Conservation (phyloP, 1,140 invertebrate species). For the Rhagoletis pomonella region DNA sequence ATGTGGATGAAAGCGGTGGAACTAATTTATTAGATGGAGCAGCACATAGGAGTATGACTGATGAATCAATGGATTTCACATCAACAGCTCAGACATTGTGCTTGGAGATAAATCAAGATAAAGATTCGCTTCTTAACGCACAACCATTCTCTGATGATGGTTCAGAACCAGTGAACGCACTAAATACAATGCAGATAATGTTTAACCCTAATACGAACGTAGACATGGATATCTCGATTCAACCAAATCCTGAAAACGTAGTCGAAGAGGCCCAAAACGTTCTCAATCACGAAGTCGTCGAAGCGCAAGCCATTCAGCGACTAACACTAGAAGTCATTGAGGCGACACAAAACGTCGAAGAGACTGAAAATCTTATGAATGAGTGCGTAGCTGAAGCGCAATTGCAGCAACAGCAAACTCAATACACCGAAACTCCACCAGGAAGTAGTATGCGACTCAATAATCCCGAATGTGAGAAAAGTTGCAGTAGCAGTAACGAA, state of each 20-base stretch:
- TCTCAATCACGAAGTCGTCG: constrained; percentile 66
- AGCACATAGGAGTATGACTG: not conserved
- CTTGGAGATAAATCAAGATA: not conserved
- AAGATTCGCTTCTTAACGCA: constrained; percentile 36
- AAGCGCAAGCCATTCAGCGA: constrained; percentile 8
- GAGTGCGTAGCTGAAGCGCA: constrained; percentile 55
- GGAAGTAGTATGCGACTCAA: not conserved
- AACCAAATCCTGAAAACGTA: not conserved
- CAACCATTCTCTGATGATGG: constrained; percentile 19
- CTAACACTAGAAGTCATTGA: not conserved
- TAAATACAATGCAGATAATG: not conserved
- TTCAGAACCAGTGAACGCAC: too few relatives aligned
- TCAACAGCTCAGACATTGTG: not conserved
- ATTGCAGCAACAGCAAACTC: not conserved
- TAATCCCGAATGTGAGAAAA: not conserved
- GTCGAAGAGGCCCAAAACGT: constrained; percentile 68
- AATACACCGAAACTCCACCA: not conserved
- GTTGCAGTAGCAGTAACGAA: not conserved
- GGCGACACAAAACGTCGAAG: constrained; percentile 59
- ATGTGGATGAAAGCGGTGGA: not conserved
- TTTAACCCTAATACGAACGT: not conserved
- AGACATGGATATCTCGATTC: not conserved
- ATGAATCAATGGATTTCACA: not conserved
- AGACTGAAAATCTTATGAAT: constrained; percentile 70
- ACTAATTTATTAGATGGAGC: not conserved